These are phyloP conservation scores for Casuarius casuarius DNA, from an alignment of 2,113 vertebrate species.

Conservation along the genomic window DNA sequence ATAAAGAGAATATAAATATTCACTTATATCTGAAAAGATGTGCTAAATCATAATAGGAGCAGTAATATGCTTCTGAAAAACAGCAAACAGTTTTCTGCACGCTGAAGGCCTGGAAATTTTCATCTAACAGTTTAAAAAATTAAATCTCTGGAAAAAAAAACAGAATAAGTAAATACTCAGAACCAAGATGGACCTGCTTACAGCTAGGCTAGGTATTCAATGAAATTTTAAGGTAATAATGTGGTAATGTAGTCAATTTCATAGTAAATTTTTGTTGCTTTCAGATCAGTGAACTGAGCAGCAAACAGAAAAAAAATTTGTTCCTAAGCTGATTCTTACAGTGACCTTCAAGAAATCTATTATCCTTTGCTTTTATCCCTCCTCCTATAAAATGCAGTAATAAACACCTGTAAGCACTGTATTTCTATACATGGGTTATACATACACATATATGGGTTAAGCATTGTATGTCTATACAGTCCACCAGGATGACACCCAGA, in stretches of 20 bases:
- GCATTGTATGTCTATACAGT: background rate
- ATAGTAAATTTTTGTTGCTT: background rate
- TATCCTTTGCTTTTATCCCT: constrained; percentile 6
- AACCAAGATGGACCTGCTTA: background rate
- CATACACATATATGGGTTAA: background rate
- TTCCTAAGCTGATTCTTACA: background rate
- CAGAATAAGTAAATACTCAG: background rate
- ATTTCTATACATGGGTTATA: background rate
- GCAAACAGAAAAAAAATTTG: constrained; percentile 5
- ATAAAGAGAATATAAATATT: background rate
- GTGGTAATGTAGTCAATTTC: background rate
- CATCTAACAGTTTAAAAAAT: background rate
- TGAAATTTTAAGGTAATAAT: background rate
- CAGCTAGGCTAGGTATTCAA: background rate
- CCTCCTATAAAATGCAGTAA: constrained; percentile 13
- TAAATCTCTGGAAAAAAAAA: background rate
- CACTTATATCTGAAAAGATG: background rate
- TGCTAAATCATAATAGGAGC: background rate
- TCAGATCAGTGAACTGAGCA: constrained; percentile 25
- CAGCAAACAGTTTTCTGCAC: background rate
- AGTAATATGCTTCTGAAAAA: background rate
- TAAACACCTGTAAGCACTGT: background rate
- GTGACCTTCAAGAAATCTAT: constrained; percentile 30
- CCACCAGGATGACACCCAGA: background rate
- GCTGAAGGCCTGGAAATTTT: background rate